Evolutionary conservation across 1,140 invertebrate species (phyloP).

Genomic region (Zaprionus taronus): DNA sequence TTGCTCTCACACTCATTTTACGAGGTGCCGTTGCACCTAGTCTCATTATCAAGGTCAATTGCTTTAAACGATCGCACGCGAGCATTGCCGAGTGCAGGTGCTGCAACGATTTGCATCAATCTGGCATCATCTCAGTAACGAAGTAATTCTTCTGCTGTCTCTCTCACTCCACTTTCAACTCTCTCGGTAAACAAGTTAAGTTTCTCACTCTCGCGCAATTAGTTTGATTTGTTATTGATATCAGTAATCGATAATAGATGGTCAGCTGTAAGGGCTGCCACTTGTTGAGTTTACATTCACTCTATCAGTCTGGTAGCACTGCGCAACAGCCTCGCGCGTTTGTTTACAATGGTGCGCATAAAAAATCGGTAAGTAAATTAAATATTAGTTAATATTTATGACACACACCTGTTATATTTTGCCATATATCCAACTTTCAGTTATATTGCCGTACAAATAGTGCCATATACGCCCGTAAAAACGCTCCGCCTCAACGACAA

Average conservation of each 20-base stretch:
- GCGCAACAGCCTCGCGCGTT: background rate
- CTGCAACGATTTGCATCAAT: background rate
- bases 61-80: background rate
- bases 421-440: constrained; percentile 76
- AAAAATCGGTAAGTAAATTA: constrained; percentile 87
- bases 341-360: constrained; percentile 87
- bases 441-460: constrained; percentile 88
- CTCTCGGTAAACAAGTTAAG: background rate
- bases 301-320: constrained; percentile 29
- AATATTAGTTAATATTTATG: constrained; percentile 31
- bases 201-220: constrained; percentile 1
- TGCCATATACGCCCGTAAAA: constrained; percentile 83
- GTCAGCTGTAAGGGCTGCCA: background rate
- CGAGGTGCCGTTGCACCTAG: background rate
- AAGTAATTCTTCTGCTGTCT: background rate
- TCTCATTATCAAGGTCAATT: constrained; percentile 16
- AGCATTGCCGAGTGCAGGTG: background rate
- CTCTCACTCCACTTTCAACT: background rate
- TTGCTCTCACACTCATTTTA: background rate
- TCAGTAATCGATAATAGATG: background rate
- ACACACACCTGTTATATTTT: background rate
- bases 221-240: background rate
- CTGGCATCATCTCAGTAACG: background rate
- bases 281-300: background rate
- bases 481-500: constrained; percentile 86